Evolutionary conservation across 1,140 invertebrate species (phyloP).

Genomic region (Manduca sexta): DNA sequence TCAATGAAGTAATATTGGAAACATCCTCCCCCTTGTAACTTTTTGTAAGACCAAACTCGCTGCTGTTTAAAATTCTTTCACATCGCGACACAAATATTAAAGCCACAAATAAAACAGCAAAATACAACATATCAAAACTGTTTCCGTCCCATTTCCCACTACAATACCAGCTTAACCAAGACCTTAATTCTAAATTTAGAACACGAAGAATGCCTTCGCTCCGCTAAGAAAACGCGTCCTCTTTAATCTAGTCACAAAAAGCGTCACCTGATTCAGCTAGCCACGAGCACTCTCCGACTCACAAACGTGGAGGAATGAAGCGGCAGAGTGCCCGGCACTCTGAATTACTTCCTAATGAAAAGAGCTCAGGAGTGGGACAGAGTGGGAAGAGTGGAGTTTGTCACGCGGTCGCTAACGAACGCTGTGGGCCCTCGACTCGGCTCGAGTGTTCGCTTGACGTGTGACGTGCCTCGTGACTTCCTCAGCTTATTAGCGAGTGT

Average conservation of each 20-base stretch:
- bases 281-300: conserved; percentile 53
- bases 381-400: conserved; percentile 41
- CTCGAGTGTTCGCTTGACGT: conserved; percentile 30
- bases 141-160: not conserved
- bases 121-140: conserved; percentile 1
- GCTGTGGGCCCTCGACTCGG: conserved; percentile 47
- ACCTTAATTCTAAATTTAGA: conserved; percentile 59
- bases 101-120: not conserved
- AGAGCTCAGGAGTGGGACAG: conserved; percentile 56
- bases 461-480: conserved; percentile 1
- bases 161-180: conserved; percentile 24
- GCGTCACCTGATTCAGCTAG: conserved; percentile 64
- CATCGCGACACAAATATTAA: too few relatives aligned
- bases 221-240: conserved; percentile 59
- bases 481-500: conserved; percentile 1
- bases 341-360: conserved; percentile 73
- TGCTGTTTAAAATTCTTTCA: too few relatives aligned
- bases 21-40: too few relatives aligned
- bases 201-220: conserved; percentile 28
- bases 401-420: conserved; percentile 65
- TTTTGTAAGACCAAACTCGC: too few relatives aligned
- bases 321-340: conserved; percentile 63
- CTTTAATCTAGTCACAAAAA: conserved; percentile 72
- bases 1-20: too few relatives aligned
- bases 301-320: conserved; percentile 67